Percentiles rank a stretch among this genome's conserved stretches.
Evolutionary conservation across 2,113 vertebrate species (phyloP).

Genomic region (Empidonax alnorum): DNA sequence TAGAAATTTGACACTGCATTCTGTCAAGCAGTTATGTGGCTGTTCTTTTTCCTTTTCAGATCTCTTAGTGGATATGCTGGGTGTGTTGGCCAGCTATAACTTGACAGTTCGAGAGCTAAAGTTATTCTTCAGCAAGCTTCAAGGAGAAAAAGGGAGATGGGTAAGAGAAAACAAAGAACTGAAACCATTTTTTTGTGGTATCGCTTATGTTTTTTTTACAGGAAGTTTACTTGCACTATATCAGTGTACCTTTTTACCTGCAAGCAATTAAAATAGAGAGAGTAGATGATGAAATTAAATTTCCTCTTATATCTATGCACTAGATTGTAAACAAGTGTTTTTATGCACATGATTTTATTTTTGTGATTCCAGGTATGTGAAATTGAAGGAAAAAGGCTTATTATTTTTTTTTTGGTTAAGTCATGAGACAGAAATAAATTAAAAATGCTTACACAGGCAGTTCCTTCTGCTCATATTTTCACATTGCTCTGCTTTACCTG

Average conservation of each 20-base stretch:
- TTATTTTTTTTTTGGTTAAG: not conserved
- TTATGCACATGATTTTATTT: not conserved
- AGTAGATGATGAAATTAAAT: not conserved
- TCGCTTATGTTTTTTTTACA: not conserved
- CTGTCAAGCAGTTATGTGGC: not conserved
- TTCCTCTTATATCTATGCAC: not conserved
- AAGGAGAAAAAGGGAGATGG: conserved; percentile 94
- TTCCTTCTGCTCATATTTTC: not conserved
- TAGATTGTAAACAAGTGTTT: not conserved
- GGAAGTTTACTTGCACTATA: not conserved
- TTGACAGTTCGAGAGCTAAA: conserved; percentile 96
- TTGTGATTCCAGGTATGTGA: not conserved
- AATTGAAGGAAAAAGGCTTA: not conserved
- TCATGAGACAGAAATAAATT: not conserved
- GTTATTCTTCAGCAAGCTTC: conserved; percentile 97
- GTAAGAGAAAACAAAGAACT: conserved; percentile 76
- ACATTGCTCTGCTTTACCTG: not conserved
- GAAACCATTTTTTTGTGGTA: not conserved
- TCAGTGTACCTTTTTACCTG: not conserved
- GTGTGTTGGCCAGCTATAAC: conserved; percentile 95
- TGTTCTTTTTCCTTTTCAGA: conserved; percentile 76
- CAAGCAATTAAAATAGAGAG: not conserved
- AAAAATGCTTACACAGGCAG: not conserved
- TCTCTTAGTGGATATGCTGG: conserved; percentile 95
- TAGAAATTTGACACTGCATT: not conserved